A percentile compares a stretch with the other conserved stretches of the same genome.
Evolutionary conservation across 1,140 invertebrate species (phyloP).

Genomic region (Pectinophora gossypiella): DNA sequence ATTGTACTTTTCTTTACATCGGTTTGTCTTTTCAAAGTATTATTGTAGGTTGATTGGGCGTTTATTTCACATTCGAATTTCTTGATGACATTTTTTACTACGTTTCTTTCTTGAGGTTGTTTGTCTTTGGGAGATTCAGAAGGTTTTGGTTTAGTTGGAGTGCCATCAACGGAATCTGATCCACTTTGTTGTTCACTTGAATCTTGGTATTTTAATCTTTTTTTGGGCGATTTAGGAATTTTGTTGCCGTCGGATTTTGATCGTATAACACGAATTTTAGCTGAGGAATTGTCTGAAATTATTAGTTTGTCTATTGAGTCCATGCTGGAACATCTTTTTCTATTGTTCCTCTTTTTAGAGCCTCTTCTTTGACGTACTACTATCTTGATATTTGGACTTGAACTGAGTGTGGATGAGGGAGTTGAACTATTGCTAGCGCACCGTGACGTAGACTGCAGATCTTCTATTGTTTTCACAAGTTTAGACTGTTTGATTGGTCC

Average conservation of each 20-base stretch:
- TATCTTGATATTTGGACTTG: slow-evolving; percentile 71
- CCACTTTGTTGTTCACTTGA: slow-evolving; percentile 56
- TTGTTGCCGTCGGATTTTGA: slow-evolving; percentile 69
- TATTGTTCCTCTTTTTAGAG: slow-evolving; percentile 53
- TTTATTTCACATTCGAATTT: slow-evolving; percentile 68
- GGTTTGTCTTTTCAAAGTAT: slow-evolving; percentile 36
- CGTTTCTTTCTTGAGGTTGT: slow-evolving; percentile 36
- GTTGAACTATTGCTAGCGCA: slow-evolving; percentile 61
- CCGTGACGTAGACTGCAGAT: slow-evolving; percentile 42
- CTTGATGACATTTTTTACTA: slow-evolving; percentile 61
- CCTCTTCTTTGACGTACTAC: slow-evolving; percentile 53
- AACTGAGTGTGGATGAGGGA: slow-evolving; percentile 61
- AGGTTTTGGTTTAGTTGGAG: slow-evolving; percentile 31
- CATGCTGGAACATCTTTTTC: slow-evolving; percentile 66
- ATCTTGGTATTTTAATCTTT: slow-evolving; percentile 51
- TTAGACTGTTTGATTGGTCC: slow-evolving; percentile 57
- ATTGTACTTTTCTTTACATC: slow-evolving; percentile 32
- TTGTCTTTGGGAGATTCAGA: slow-evolving; percentile 24
- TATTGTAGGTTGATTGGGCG: slow-evolving; percentile 42
- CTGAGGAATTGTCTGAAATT: slow-evolving; percentile 38
- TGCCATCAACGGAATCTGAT: slow-evolving; percentile 63
- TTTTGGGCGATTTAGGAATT: slow-evolving; percentile 59
- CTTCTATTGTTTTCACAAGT: slow-evolving; percentile 60
- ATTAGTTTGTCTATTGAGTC: slow-evolving; percentile 65
- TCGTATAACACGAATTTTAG: slow-evolving; percentile 56